These are phyloP conservation scores for Hyposoter dolosus DNA, from an alignment of 2,888 invertebrate genomes.

Conservation along the genomic window DNA sequence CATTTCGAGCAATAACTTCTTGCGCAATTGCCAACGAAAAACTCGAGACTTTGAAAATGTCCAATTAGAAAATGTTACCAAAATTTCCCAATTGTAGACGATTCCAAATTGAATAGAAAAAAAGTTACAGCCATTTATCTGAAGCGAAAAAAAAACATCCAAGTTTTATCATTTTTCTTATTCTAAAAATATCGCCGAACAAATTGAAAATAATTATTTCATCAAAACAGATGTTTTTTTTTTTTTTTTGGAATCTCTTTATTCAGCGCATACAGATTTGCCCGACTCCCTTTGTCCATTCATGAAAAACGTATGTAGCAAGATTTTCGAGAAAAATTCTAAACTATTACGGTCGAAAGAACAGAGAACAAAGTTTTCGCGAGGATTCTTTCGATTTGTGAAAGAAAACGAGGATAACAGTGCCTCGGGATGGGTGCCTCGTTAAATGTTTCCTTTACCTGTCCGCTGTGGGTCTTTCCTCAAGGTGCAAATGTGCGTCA, in stretches of 20 bases:
- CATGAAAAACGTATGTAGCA: background rate
- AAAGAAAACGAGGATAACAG: constrained; percentile 1
- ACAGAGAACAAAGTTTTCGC: background rate
- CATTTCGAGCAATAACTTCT: too few species aligned
- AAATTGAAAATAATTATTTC: background rate
- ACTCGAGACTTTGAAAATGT: too few species aligned
- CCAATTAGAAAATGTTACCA: too few species aligned
- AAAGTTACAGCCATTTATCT: too few species aligned
- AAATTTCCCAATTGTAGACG: too few species aligned
- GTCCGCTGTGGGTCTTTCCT: constrained; percentile 56
- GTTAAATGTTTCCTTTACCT: constrained; percentile 60
- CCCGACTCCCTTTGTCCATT: background rate
- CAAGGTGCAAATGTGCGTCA: constrained; percentile 72
- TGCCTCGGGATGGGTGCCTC: constrained; percentile 21
- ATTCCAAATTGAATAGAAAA: too few species aligned
- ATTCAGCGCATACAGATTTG: background rate
- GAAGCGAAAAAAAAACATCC: too few species aligned
- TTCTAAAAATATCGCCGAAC: background rate
- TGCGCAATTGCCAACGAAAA: too few species aligned
- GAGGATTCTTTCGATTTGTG: background rate
- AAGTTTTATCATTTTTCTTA: too few species aligned
- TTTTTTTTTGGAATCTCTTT: background rate
- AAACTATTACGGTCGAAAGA: background rate
- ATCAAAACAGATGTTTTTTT: background rate
- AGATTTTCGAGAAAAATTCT: background rate